phyloP scores from a whole-genome alignment of 2,888 invertebrate species.

The Anthoptus insignis region DNA sequence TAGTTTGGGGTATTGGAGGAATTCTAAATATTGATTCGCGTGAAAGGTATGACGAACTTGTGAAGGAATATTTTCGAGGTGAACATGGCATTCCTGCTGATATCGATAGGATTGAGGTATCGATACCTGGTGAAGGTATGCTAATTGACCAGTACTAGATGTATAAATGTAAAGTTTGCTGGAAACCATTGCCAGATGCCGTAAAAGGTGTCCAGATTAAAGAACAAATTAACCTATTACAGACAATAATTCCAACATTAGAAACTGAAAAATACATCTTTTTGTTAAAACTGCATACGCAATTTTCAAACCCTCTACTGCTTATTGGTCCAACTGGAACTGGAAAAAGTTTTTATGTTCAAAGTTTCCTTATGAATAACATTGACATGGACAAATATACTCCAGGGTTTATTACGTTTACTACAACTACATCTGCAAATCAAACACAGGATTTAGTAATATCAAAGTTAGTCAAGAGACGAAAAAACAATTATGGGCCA shows the following conservation, averaged over 20 bases:
- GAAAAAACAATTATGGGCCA: conserved; percentile 93
- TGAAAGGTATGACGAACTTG: conserved; percentile 88
- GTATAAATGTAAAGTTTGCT: conserved; percentile 94
- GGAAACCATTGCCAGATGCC: conserved; percentile 95
- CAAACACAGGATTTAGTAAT: conserved; percentile 94
- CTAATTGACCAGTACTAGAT: conserved; percentile 94
- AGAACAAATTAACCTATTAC: conserved; percentile 89
- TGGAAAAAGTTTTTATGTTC: conserved; percentile 94
- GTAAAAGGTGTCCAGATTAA: conserved; percentile 85
- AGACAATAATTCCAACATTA: conserved; percentile 94
- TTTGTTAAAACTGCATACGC: conserved; percentile 92
- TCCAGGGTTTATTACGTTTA: conserved; percentile 94
- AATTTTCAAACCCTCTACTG: conserved; percentile 89
- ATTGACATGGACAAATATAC: conserved; percentile 90
- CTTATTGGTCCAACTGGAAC: conserved; percentile 95
- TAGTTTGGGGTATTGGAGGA: conserved; percentile 96
- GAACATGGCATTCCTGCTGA: conserved; percentile 71
- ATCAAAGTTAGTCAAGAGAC: conserved; percentile 89
- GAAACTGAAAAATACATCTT: conserved; percentile 94
- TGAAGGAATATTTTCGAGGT: conserved; percentile 83
- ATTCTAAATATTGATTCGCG: conserved; percentile 92
- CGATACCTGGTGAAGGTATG: conserved; percentile 92
- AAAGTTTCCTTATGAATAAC: conserved; percentile 90
- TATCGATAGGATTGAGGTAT: conserved; percentile 91
- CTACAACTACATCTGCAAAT: conserved; percentile 93